Percentiles rank a stretch among this genome's conserved stretches.
Evolutionary conservation across 64 coral and sea anemone species (phyloP).

Genomic region (Montipora capricornis): DNA sequence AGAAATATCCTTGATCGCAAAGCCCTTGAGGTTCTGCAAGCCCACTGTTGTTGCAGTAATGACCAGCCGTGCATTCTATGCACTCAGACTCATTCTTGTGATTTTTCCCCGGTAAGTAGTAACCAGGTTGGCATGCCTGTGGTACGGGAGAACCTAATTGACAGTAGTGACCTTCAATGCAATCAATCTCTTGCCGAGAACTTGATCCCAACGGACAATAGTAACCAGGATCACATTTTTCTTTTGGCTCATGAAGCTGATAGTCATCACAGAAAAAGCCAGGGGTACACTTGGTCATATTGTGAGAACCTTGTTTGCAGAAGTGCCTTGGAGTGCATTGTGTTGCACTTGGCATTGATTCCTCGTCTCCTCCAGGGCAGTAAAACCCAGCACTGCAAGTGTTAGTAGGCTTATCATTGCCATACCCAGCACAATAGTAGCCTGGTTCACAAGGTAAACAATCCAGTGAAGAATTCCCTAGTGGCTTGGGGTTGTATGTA

Average conservation of each 20-base stretch:
- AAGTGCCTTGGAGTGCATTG: constrained; percentile 77
- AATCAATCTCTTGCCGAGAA: constrained; percentile 71
- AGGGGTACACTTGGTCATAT: constrained; percentile 87
- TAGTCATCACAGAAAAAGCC: constrained; percentile 83
- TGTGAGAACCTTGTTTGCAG: constrained; percentile 73
- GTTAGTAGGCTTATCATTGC: constrained; percentile 87
- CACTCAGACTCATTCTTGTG: constrained; percentile 87
- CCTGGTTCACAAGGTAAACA: constrained; percentile 84
- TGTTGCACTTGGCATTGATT: constrained; percentile 44
- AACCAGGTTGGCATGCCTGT: constrained; percentile 78
- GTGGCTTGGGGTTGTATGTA: constrained; percentile 84
- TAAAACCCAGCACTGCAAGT: constrained; percentile 91
- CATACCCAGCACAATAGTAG: constrained; percentile 77
- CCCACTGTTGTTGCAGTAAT: constrained; percentile 90
- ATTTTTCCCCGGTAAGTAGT: constrained; percentile 72
- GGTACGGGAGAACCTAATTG: constrained; percentile 60
- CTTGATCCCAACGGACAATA: constrained; percentile 88
- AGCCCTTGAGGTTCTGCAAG: constrained; percentile 64
- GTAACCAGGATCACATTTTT: constrained; percentile 84
- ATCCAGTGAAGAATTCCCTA: constrained; percentile 79
- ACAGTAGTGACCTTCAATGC: constrained; percentile 87
- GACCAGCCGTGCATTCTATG: constrained; percentile 77
- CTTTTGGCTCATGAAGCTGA: constrained; percentile 51
- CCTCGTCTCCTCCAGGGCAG: constrained; percentile 87
- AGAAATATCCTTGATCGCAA: constrained; percentile 87